Percentiles rank a stretch among this genome's conserved stretches.
These are phyloP conservation scores for Aleiodes leptofemur DNA, from an alignment of 2,888 invertebrate genomes.

Conservation along the genomic window DNA sequence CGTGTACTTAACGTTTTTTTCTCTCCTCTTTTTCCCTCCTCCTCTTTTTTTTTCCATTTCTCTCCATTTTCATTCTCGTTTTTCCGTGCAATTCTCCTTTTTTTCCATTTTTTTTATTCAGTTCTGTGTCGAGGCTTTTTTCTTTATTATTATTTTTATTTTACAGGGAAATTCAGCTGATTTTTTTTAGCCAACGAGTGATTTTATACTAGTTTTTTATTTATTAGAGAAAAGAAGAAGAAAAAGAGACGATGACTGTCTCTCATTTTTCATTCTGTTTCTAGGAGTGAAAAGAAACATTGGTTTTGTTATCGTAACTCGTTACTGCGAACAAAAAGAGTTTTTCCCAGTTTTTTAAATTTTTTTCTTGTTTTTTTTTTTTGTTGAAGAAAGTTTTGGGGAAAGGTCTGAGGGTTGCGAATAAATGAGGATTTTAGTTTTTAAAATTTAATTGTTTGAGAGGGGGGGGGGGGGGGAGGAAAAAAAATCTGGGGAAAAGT, in stretches of 20 bases:
- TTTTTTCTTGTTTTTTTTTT: no score
- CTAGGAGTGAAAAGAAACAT: conserved; percentile 32
- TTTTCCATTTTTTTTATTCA: conserved; percentile 5
- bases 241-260: conserved; percentile 12
- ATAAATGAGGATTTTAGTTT: background rate
- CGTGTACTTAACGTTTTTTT: conserved; percentile 43
- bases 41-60: background rate
- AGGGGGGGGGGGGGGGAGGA: no score
- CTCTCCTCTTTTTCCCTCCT: conserved; percentile 13
- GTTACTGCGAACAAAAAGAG: conserved; percentile 27
- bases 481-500: background rate
- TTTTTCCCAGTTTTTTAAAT: background rate
- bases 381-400: background rate
- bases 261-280: conserved; percentile 35
- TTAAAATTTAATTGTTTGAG: background rate
- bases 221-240: conserved; percentile 37
- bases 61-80: conserved; percentile 23
- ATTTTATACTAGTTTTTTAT: conserved; percentile 6
- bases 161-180: background rate
- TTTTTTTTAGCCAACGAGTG: background rate
- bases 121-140: background rate
- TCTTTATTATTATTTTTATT: conserved; percentile 10
- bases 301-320: conserved; percentile 36
- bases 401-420: background rate
- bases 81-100: background rate